Evolutionary conservation across 2,888 invertebrate species (phyloP).

Genomic region (Eudasyphora cyanicolor): DNA sequence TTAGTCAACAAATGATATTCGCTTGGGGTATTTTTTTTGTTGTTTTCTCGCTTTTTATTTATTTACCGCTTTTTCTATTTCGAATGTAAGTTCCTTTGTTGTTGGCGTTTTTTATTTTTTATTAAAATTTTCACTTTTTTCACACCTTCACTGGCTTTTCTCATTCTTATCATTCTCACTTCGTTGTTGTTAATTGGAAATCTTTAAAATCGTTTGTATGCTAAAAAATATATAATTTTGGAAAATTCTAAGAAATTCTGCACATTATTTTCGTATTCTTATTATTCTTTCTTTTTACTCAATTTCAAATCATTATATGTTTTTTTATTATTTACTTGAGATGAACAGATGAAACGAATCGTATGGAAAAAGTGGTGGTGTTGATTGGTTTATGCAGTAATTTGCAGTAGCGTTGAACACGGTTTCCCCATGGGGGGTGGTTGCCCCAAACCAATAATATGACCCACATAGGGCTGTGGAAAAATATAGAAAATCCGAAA

Average conservation of each 20-base stretch:
- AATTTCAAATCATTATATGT: conserved; percentile 14
- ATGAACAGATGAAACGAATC: conserved; percentile 7
- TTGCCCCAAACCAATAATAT: background rate
- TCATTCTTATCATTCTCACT: conserved; percentile 58
- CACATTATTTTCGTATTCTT: background rate
- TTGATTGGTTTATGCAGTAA: background rate
- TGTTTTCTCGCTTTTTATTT: background rate
- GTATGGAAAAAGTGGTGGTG: background rate
- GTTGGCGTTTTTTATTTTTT: conserved; percentile 33
- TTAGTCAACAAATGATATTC: background rate
- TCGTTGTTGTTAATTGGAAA: conserved; percentile 23
- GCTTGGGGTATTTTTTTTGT: background rate
- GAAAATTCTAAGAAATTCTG: conserved; percentile 44
- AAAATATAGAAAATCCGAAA: too few species aligned
- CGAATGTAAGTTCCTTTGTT: conserved; percentile 43
- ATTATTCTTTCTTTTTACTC: background rate
- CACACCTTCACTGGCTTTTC: conserved; percentile 54
- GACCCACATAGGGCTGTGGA: background rate
- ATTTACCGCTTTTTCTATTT: background rate
- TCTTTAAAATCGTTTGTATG: conserved; percentile 17
- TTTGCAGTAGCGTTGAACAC: conserved; percentile 10
- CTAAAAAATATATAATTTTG: conserved; percentile 32
- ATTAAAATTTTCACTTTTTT: conserved; percentile 44
- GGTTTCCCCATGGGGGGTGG: background rate
- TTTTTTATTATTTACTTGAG: conserved; percentile 27